Evolutionary conservation across 2,797 vertebrate genomes (phyloP).

Genomic region (Cirrhinus mrigala): DNA sequence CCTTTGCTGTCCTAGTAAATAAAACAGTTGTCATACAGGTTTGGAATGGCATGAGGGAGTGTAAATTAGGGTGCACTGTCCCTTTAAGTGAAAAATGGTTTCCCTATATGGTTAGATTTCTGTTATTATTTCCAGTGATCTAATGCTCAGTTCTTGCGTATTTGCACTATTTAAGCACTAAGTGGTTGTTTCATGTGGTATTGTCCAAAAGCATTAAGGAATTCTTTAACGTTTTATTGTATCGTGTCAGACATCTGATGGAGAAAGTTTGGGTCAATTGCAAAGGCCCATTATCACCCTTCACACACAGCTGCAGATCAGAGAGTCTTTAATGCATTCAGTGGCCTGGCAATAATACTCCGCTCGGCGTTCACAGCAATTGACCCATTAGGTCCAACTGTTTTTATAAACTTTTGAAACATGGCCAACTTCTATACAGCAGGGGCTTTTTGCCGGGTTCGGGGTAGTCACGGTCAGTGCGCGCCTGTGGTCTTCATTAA

Average conservation of each 20-base stretch:
- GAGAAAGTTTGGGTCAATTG: conserved; percentile 34
- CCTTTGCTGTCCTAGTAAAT: not conserved
- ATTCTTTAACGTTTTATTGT: conserved; percentile 17
- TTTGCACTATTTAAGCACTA: not conserved
- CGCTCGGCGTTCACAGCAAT: conserved; percentile 52
- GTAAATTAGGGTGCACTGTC: not conserved
- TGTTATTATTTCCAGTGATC: not conserved
- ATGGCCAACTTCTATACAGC: conserved; percentile 51
- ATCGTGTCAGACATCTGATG: conserved; percentile 31
- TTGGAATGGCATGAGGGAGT: not conserved
- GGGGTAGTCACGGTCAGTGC: conserved; percentile 60
- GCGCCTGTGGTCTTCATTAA: conserved; percentile 60
- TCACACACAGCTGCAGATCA: conserved; percentile 54
- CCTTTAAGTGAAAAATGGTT: not conserved
- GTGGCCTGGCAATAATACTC: conserved; percentile 52
- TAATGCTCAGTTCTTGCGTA: not conserved
- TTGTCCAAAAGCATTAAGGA: conserved; percentile 15
- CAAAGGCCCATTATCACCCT: conserved; percentile 39
- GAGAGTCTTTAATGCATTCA: conserved; percentile 42
- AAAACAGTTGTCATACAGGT: not conserved
- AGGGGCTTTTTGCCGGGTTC: conserved; percentile 37
- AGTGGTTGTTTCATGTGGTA: conserved; percentile 21
- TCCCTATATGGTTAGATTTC: not conserved
- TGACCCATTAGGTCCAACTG: conserved; percentile 58
- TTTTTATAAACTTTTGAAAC: conserved; percentile 59